Base-by-base conservation (phyloP, 2,888 invertebrate genomes). In the Dryococelus australis region DNA sequence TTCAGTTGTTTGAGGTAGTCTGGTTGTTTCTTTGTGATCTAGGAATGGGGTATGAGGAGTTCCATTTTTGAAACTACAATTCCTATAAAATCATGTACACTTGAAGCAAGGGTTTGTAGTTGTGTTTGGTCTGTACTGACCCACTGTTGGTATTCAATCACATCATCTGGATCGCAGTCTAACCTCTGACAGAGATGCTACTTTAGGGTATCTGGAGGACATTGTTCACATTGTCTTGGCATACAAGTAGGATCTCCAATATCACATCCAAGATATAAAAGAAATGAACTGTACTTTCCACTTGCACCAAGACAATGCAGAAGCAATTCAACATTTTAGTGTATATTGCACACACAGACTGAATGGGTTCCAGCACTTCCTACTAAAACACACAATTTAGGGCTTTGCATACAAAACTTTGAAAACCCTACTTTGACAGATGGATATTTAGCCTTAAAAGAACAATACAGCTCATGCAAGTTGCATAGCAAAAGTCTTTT, bases 261-360 rank as follows among this genome's bases (percentile, higher is more conserved):
- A 79, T 26, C 27, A 27, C 79, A 79, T 26, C 6, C 79, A 24
- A 79, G 27, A 79, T 47, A 47, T 9, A 47, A 47, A 47, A 47
- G 12, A 47, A 47, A 12, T 47, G 47, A 47, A 47, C 47, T 47
- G 16, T 27, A 79, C 27, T 27, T 26, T 26, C 16, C 27, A 16
- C n/a, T 8, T 79, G 16, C 79, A 79, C 24, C 79, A 79, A 27
- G 24, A 79, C 9, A 47, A 47, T 47, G 47, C 6, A 79, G 20
- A 26, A 79, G 79, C 24, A 79, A 27, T 79, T 79, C n/a, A 79
- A 79, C 27, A 27, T 79, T 79, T 79, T 16, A 27, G 27, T 79
- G 79, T 79, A 79, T 79, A 24, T 8, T 79, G 79, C 79, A 79
- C 27, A 79, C 79, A 79, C 79, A 79, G n/a, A 79, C 24, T 26